These are phyloP conservation scores for Azorinus chamasolen DNA, from an alignment of 2,888 invertebrate genomes.

Conservation along the genomic window DNA sequence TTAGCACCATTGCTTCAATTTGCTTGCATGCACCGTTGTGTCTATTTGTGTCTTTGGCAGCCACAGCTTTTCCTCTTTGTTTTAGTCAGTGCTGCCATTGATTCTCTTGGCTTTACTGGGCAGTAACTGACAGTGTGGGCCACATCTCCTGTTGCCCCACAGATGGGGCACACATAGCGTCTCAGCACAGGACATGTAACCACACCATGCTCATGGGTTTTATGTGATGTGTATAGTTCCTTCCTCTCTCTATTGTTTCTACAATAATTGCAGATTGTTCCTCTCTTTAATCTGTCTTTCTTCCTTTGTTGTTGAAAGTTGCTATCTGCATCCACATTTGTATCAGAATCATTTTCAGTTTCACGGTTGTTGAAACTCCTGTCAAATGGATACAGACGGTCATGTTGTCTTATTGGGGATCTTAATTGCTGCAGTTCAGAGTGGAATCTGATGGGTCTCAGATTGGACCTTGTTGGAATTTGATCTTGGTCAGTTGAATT, in stretches of 20 bases:
- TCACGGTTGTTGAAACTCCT: too few species aligned
- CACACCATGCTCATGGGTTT: conserved; percentile 89
- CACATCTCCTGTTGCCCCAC: conserved; percentile 90
- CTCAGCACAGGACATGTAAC: conserved; percentile 92
- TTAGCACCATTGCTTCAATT: too few species aligned
- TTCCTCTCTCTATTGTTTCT: conserved; percentile 92
- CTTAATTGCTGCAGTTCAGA: too few species aligned
- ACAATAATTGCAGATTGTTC: conserved; percentile 87
- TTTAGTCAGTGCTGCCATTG: conserved; percentile 21
- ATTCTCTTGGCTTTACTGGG: conserved; percentile 65
- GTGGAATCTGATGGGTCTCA: too few species aligned
- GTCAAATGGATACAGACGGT: too few species aligned
- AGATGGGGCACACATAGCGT: conserved; percentile 90
- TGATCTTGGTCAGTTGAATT: too few species aligned
- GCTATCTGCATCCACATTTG: too few species aligned
- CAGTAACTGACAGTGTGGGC: conserved; percentile 94
- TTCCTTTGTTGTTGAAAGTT: too few species aligned
- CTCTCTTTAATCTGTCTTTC: background rate
- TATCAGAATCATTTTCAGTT: too few species aligned
- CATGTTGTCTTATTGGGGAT: too few species aligned
- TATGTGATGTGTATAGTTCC: conserved; percentile 89
- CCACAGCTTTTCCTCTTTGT: conserved; percentile 57
- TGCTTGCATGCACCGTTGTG: too few species aligned
- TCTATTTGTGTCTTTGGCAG: conserved; percentile 18
- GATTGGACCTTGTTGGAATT: too few species aligned